These are phyloP conservation scores for Apistogramma diplotaenia DNA, from an alignment of 2,113 vertebrate species.

Conservation along the genomic window DNA sequence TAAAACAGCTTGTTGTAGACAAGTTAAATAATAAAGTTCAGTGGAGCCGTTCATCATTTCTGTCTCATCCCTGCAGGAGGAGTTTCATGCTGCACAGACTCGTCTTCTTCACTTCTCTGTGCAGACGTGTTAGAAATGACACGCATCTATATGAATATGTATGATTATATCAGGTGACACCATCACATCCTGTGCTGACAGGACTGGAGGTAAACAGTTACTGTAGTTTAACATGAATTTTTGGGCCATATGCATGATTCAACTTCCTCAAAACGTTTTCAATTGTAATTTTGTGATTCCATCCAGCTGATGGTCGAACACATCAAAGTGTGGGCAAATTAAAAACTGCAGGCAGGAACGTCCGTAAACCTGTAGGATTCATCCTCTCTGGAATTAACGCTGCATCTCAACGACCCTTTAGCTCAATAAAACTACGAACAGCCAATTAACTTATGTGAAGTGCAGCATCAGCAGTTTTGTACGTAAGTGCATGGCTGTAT, in stretches of 20 bases:
- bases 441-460: neutral
- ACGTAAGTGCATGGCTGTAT: neutral
- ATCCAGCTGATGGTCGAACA: neutral
- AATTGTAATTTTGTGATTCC: neutral
- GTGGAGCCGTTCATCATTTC: slow-evolving; percentile 27
- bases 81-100: neutral
- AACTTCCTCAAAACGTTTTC: neutral
- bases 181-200: neutral
- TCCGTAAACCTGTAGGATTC: neutral
- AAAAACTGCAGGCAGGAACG: neutral
- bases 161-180: neutral
- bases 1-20: slow-evolving; percentile 57
- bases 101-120: neutral
- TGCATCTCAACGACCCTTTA: neutral
- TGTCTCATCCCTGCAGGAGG: neutral
- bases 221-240: no score
- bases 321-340: neutral
- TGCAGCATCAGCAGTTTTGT: neutral
- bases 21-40: slow-evolving; percentile 51
- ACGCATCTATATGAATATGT: no score
- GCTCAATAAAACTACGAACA: neutral
- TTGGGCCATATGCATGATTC: neutral
- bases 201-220: no score
- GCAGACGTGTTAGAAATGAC: neutral
- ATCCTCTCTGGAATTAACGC: neutral